These are phyloP conservation scores for Dromius quadrimaculatus DNA, from an alignment of 2,888 invertebrate species.

Conservation along the genomic window DNA sequence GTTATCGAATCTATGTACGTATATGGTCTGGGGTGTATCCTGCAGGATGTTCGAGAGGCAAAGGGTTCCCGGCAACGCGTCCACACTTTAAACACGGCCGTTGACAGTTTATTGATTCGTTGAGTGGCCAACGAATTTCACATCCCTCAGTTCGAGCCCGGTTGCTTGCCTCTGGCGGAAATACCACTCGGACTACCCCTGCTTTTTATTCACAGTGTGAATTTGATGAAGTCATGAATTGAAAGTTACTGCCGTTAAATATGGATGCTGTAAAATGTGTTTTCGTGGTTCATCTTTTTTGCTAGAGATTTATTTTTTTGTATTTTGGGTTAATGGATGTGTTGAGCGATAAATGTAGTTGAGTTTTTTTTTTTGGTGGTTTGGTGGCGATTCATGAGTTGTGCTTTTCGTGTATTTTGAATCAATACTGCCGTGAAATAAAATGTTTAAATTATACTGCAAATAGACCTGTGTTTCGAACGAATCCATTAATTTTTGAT, in stretches of 20 bases:
- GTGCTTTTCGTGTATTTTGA: slow-evolving; percentile 1
- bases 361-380: slow-evolving; percentile 15
- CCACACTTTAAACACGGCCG: slow-evolving; percentile 7
- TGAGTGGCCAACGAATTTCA: slow-evolving; percentile 2
- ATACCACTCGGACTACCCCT: slow-evolving; percentile 5
- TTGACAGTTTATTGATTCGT: slow-evolving; percentile 32
- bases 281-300: slow-evolving; percentile 14
- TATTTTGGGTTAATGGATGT: slow-evolving; percentile 34
- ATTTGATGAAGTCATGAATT: slow-evolving; percentile 11
- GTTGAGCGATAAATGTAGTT: slow-evolving; percentile 29
- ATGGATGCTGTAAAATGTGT: slow-evolving; percentile 22
- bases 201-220: slow-evolving; percentile 3
- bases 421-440: no score
- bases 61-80: no score
- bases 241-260: slow-evolving; percentile 22
- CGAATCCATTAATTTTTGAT: background rate
- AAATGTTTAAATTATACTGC: background rate
- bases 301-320: slow-evolving; percentile 31
- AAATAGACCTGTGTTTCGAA: background rate
- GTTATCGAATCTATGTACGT: no score
- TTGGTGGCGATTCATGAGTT: slow-evolving; percentile 1
- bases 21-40: no score
- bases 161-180: slow-evolving; percentile 10
- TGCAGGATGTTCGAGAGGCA: no score
- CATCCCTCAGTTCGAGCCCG: background rate